Evolutionary conservation across 2,797 vertebrate species (phyloP).

Genomic region (Anguilla obscura): DNA sequence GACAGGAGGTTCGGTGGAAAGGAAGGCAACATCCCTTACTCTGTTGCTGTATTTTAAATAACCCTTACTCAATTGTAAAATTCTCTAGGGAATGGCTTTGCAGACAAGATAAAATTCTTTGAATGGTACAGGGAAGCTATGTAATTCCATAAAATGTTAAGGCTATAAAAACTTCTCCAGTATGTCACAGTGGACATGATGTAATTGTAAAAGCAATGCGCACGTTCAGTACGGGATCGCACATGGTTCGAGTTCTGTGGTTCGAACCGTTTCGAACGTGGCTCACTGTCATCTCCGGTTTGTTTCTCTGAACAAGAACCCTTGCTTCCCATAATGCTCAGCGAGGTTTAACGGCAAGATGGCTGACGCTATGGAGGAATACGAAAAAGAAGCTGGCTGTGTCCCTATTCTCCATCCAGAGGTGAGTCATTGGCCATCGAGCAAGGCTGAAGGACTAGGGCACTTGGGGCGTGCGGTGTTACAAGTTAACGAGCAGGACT

Average conservation of each 20-base stretch:
- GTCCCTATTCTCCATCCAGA: slow-evolving; percentile 94
- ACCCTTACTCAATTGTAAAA: neutral
- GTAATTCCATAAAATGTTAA: neutral
- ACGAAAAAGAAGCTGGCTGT: slow-evolving; percentile 92
- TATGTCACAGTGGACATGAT: slow-evolving; percentile 9
- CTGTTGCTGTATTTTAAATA: neutral
- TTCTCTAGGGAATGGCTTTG: neutral
- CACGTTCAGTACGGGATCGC: slow-evolving; percentile 17
- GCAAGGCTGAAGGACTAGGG: neutral
- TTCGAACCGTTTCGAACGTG: neutral
- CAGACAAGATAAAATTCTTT: neutral
- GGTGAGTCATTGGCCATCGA: slow-evolving; percentile 67
- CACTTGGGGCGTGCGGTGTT: neutral
- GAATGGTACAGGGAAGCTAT: neutral
- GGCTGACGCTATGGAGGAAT: slow-evolving; percentile 94
- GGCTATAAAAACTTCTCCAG: neutral
- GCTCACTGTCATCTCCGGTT: slow-evolving; percentile 26
- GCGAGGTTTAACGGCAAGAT: slow-evolving; percentile 89
- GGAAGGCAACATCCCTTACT: too few species aligned
- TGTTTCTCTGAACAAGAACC: slow-evolving; percentile 50
- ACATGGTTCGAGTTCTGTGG: neutral
- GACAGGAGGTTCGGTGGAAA: too few species aligned
- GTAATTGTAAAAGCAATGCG: slow-evolving; percentile 24
- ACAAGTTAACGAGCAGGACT: neutral
- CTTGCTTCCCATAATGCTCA: slow-evolving; percentile 87